Evolutionary conservation across 2,113 vertebrate species (phyloP).

Genomic region (Aptenodytes patagonicus): DNA sequence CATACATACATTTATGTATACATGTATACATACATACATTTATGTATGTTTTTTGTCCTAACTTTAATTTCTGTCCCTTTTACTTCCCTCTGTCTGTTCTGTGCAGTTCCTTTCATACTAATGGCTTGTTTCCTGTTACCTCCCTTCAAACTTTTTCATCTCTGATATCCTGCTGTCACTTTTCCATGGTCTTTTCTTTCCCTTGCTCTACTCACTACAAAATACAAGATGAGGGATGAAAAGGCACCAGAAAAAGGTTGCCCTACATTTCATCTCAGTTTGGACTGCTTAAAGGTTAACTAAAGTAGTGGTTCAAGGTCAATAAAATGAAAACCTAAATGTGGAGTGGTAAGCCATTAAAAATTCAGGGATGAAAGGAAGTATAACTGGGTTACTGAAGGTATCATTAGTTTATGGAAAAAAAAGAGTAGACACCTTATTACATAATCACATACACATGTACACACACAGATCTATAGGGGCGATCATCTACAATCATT

Average conservation of each 20-base stretch:
- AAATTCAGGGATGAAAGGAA: background rate
- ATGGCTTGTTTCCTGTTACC: background rate
- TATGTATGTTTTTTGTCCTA: background rate
- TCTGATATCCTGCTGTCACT: background rate
- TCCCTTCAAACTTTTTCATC: background rate
- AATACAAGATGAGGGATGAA: background rate
- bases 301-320: background rate
- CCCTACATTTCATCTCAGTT: background rate
- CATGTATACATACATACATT: background rate
- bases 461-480: background rate
- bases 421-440: background rate
- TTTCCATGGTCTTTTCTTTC: background rate
- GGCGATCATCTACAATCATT: rapidly evolving
- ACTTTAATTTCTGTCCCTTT: background rate
- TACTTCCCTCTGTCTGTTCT: background rate
- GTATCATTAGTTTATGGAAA: background rate
- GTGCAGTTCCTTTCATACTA: background rate
- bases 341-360: background rate
- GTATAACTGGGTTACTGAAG: background rate
- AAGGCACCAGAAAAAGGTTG: background rate
- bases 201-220: background rate
- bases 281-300: background rate
- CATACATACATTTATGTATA: too few relatives aligned
- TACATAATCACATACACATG: background rate
- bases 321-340: background rate